Percentiles rank a stretch among this genome's conserved stretches.
These are phyloP conservation scores for Corythoichthys intestinalis DNA, from an alignment of 2,113 vertebrate species.

Conservation along the genomic window DNA sequence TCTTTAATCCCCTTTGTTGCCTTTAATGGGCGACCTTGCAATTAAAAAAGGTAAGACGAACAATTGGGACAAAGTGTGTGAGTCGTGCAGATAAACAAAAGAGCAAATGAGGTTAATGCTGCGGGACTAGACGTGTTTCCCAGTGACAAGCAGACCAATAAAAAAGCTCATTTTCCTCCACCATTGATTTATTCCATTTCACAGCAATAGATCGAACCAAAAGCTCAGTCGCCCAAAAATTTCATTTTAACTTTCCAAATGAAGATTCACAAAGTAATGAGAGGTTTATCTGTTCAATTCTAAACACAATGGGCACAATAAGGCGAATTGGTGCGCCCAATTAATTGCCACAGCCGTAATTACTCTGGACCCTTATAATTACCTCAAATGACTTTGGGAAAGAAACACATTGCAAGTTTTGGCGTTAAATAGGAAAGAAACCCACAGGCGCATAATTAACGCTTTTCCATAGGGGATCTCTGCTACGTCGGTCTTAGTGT, in stretches of 20 bases:
- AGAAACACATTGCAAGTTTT: slow-evolving; percentile 12
- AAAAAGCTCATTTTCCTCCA: slow-evolving; percentile 26
- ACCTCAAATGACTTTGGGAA: slow-evolving; percentile 28
- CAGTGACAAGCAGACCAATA: background rate
- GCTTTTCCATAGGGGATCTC: background rate
- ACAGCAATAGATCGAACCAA: slow-evolving; percentile 37
- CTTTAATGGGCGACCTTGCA: slow-evolving; percentile 22
- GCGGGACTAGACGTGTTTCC: slow-evolving; percentile 2
- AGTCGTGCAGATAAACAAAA: background rate
- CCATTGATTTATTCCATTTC: slow-evolving; percentile 56
- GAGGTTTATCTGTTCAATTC: slow-evolving; percentile 48
- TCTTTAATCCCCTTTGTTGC: slow-evolving; percentile 11
- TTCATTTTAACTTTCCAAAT: slow-evolving; percentile 51
- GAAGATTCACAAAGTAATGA: slow-evolving; percentile 33
- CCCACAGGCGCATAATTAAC: background rate
- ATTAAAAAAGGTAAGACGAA: slow-evolving; percentile 12
- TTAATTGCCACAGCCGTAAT: slow-evolving; percentile 43
- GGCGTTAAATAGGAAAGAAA: background rate
- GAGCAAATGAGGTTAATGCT: slow-evolving; percentile 5
- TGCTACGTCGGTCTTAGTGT: background rate
- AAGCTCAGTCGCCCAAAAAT: slow-evolving; percentile 38
- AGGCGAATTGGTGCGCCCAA: slow-evolving; percentile 42
- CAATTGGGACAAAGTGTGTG: slow-evolving; percentile 14
- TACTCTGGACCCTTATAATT: slow-evolving; percentile 38
- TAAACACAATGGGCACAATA: slow-evolving; percentile 41